Percentiles rank a stretch among this genome's conserved stretches.
Conservation (phyloP, 2,113 vertebrate genomes). For the Phylloscopus trochilus region DNA sequence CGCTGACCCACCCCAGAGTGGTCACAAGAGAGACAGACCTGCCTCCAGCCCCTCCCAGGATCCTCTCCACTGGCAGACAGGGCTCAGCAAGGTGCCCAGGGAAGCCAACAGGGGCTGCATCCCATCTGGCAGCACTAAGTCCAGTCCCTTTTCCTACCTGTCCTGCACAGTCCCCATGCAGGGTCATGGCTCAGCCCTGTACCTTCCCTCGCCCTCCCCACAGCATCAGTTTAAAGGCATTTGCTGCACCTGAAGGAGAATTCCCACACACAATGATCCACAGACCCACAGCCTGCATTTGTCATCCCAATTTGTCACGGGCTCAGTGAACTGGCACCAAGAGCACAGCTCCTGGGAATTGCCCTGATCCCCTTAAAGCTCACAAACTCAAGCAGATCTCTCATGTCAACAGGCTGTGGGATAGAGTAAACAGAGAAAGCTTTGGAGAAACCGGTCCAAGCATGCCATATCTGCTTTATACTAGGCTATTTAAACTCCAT, state of each 20-base stretch:
- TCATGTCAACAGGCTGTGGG: slow-evolving; percentile 39
- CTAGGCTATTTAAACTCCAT: slow-evolving; percentile 44
- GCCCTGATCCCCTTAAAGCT: slow-evolving; percentile 46
- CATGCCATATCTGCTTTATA: neutral
- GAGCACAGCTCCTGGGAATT: neutral
- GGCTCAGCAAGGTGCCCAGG: neutral
- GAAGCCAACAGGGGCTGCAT: neutral
- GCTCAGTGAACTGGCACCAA: slow-evolving; percentile 34
- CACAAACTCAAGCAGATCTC: slow-evolving; percentile 25
- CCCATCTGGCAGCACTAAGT: neutral
- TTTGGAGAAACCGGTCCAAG: neutral
- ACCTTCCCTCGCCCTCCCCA: neutral
- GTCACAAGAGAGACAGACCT: neutral
- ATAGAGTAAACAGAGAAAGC: slow-evolving; percentile 26
- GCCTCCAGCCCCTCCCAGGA: neutral
- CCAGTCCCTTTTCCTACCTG: neutral
- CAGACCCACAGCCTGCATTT: neutral
- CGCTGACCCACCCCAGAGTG: neutral
- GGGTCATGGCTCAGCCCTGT: neutral
- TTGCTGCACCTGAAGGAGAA: neutral
- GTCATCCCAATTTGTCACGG: slow-evolving; percentile 41
- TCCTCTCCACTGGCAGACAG: neutral
- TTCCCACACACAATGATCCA: neutral
- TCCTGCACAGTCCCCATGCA: rapidly evolving
- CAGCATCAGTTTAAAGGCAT: neutral